Base-by-base conservation (phyloP, 2,797 vertebrate species). In the Cynopterus sphinx region DNA sequence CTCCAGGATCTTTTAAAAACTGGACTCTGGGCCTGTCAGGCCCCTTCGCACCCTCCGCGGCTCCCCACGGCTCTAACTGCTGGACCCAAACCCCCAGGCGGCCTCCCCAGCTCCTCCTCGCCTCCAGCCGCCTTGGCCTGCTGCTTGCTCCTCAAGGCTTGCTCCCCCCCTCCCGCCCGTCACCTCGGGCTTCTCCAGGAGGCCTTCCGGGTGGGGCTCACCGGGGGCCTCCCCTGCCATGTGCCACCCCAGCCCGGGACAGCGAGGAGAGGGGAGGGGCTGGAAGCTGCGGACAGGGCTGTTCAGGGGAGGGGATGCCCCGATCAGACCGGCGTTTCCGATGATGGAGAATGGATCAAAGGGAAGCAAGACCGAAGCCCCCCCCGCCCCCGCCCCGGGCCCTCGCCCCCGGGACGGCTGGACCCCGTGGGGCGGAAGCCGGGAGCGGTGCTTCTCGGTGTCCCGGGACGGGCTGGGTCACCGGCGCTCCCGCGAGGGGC, bases 361-460 rank as follows among this genome's bases (percentile, higher is more conserved):
- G 11, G 6, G 4, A 65, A 11, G 43, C 28, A 10, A 5, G 49
- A 49, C 9, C 43, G 46, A 90, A 19, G 31, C 49, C 4, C 49
- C 49, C 49, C 7, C 49, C 13, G 16, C 15, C 49, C 46, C 49
- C 46, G 33, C 33, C 33, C 33, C 33, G 33, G 33, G 2, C 33
- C 33, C 33, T 33, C 33, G 33, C 33, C 5, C 15, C 11, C 49
- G 49, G 49, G 28, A 33, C n/a, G 21, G 24, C 17, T 0, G 13
- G 7, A 19, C 10, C 31, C 59, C 4, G 59, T 0, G n/a, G 26
- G 26, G 8, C 8, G 19, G 3, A 22, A 8, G n/a, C 7, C 9
- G 5, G 55, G 28, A 43, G 43, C 1, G 4, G 31, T 19, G 26
- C 36, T 53, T 93, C 67, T 77, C 36, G 24, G 43, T 0, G 28